A percentile compares a stretch with the other conserved stretches of the same genome.
Conservation (phyloP, 2,797 vertebrate genomes). For the Garrulus glandarius region DNA sequence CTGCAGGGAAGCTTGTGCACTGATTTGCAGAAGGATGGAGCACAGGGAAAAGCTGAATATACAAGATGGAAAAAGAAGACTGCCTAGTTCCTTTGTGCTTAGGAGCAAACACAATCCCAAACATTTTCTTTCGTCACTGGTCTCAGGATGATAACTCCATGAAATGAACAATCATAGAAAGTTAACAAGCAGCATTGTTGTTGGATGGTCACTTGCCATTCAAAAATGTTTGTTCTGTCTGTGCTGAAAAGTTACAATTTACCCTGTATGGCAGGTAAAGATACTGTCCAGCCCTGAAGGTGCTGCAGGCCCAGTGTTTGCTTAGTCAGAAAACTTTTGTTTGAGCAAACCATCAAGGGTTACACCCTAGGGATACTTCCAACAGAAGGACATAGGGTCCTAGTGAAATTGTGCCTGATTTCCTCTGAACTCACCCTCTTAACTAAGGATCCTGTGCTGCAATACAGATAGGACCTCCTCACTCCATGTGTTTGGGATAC, state of each 20-base stretch:
- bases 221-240: not conserved
- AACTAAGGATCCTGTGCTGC: not conserved
- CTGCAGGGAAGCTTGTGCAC: not conserved
- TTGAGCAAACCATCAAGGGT: not conserved
- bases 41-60: not conserved
- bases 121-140: not conserved
- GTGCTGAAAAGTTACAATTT: not conserved
- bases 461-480: not conserved
- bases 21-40: not conserved
- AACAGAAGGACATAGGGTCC: not conserved
- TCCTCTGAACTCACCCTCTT: not conserved
- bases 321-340: not conserved
- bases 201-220: not conserved
- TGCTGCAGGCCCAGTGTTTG: not conserved
- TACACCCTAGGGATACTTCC: not conserved
- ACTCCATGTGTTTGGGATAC: fast-evolving
- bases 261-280: not conserved
- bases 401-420: not conserved
- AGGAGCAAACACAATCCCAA: not conserved
- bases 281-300: not conserved
- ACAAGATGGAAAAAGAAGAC: not conserved
- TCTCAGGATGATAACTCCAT: not conserved
- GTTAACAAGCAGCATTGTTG: not conserved
- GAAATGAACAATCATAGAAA: not conserved
- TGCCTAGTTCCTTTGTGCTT: not conserved